phyloP scores from a whole-genome alignment of 2,888 invertebrate genomes.

The Azorinus chamasolen region DNA sequence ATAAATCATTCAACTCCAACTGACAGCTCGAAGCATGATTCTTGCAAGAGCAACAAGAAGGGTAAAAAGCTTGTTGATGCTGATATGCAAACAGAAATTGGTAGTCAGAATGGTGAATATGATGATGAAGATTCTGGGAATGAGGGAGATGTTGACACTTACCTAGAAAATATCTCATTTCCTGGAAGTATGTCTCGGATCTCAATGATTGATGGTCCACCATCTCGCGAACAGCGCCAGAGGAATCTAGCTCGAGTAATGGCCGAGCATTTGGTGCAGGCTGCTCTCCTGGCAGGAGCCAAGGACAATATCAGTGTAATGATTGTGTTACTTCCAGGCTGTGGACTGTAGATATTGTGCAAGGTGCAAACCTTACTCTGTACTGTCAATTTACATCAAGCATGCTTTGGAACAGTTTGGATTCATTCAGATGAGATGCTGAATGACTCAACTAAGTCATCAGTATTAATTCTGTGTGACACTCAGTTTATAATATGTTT shows the following conservation, averaged over 20 bases:
- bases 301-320: constrained; percentile 84
- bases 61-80: constrained; percentile 50
- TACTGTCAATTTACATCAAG: no score
- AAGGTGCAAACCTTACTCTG: no score
- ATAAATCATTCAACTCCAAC: constrained; percentile 51
- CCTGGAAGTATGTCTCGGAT: constrained; percentile 67
- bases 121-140: constrained; percentile 70
- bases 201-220: constrained; percentile 63
- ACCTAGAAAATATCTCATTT: constrained; percentile 71
- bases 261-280: constrained; percentile 83
- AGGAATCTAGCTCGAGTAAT: constrained; percentile 79
- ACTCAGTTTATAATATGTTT: no score
- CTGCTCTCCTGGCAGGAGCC: constrained; percentile 84
- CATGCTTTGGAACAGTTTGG: no score
- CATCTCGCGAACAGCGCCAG: constrained; percentile 72
- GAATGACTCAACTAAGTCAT: no score
- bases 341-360: constrained; percentile 68
- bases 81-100: constrained; percentile 72
- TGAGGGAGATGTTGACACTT: constrained; percentile 76
- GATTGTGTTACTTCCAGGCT: constrained; percentile 82
- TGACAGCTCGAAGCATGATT: constrained; percentile 24
- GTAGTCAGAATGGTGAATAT: constrained; percentile 64
- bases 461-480: no score
- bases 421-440: no score
- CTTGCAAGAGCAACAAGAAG: constrained; percentile 12